Conservation (phyloP, 2,113 vertebrate genomes). For the Etheostoma cragini region DNA sequence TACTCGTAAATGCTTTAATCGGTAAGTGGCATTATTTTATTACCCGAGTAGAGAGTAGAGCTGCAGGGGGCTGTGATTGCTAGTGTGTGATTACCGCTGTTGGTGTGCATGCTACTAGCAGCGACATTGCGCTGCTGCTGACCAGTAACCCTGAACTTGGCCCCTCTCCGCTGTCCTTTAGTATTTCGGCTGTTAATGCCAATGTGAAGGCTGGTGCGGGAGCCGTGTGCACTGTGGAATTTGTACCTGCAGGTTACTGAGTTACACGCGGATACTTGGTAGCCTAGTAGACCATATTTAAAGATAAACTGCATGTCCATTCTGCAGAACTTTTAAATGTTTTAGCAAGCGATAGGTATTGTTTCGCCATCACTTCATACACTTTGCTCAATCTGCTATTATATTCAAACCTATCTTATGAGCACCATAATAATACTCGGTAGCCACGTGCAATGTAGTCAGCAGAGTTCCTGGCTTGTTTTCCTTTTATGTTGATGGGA, state of each 20-base stretch:
- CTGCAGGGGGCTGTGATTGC: constrained; percentile 7
- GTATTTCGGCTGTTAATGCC: constrained; percentile 24
- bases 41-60: not conserved
- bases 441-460: constrained; percentile 43
- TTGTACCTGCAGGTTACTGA: not conserved
- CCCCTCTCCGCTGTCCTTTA: constrained; percentile 36
- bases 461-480: constrained; percentile 5
- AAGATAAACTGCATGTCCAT: constrained; percentile 15
- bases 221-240: constrained; percentile 1
- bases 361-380: not conserved
- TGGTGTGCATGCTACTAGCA: constrained; percentile 31
- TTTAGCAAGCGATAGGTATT: accelerated
- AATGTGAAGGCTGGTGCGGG: not conserved
- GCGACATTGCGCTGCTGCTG: constrained; percentile 18
- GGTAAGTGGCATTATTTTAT: constrained; percentile 76
- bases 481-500: not conserved
- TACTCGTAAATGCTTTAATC: constrained; percentile 78
- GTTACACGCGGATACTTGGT: not conserved
- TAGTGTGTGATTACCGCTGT: not conserved
- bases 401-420: not conserved
- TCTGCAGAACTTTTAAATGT: not conserved
- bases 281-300: not conserved
- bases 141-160: constrained; percentile 71
- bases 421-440: not conserved
- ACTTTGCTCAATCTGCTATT: not conserved